These are phyloP conservation scores for Crossaster papposus DNA, from an alignment of 53 echinoderm and acorn worm species.

Conservation along the genomic window DNA sequence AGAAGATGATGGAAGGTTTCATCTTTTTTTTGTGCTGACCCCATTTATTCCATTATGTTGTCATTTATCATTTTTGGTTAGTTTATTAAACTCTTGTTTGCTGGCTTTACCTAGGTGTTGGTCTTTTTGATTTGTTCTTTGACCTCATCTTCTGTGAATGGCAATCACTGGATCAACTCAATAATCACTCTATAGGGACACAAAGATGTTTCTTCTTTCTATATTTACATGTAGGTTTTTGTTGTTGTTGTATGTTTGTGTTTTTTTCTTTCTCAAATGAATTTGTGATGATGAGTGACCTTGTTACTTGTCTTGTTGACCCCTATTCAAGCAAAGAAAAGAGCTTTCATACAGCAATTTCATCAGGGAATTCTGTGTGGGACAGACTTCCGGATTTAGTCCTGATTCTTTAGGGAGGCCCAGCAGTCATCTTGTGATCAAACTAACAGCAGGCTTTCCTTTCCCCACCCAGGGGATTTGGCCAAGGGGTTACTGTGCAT, in stretches of 20 bases:
- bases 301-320: not conserved
- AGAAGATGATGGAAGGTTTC: not conserved
- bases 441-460: not conserved
- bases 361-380: not conserved
- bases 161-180: not conserved
- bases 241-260: not conserved
- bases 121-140: not conserved
- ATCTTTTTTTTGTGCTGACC: not conserved
- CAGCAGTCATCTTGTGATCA: not conserved
- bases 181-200: not conserved
- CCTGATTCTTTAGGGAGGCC: constrained; percentile 18
- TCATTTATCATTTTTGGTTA: not conserved
- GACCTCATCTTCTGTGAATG: not conserved
- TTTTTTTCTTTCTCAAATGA: not conserved
- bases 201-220: too few relatives aligned
- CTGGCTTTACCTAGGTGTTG: not conserved
- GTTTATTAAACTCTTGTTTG: not conserved
- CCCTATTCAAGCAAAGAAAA: constrained; percentile 5
- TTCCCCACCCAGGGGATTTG: not conserved
- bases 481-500: constrained; percentile 52
- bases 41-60: not conserved
- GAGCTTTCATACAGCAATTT: not conserved
- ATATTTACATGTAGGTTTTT: too few relatives aligned
- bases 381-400: constrained; percentile 26
- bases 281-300: constrained; percentile 4